phyloP scores from a whole-genome alignment of 1,140 invertebrate genomes.

The Drosophila azteca region DNA sequence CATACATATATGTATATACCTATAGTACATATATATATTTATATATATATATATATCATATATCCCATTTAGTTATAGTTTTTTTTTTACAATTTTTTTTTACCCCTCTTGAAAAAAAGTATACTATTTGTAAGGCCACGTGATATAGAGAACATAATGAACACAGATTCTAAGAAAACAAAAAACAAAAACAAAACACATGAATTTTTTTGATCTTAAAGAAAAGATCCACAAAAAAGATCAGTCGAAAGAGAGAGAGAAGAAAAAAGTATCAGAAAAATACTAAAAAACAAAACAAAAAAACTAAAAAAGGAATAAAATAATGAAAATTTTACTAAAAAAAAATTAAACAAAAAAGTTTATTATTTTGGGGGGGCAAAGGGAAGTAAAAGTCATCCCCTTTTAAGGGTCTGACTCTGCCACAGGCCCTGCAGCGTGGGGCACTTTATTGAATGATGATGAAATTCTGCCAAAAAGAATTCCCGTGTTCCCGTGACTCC shows the following conservation, averaged over 20 bases:
- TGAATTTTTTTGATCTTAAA: constrained; percentile 60
- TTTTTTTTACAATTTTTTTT: constrained; percentile 47
- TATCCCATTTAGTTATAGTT: constrained; percentile 60
- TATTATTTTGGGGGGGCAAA: neutral
- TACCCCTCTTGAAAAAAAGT: constrained; percentile 42
- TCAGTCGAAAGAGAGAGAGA: constrained; percentile 42
- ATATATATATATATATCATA: constrained; percentile 42
- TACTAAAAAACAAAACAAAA: constrained; percentile 45
- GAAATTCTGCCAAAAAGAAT: too few species aligned
- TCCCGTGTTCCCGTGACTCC: too few species aligned
- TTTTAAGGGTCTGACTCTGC: too few species aligned
- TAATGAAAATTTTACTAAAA: constrained; percentile 71
- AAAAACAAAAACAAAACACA: constrained; percentile 47
- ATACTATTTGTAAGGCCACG: constrained; percentile 71
- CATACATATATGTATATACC: constrained; percentile 38
- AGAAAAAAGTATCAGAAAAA: constrained; percentile 34
- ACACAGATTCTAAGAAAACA: constrained; percentile 63
- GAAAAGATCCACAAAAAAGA: constrained; percentile 26
- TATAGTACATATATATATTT: constrained; percentile 44
- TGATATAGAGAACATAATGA: constrained; percentile 80
- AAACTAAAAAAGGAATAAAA: constrained; percentile 77
- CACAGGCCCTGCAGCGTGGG: too few species aligned
- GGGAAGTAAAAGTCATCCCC: too few species aligned
- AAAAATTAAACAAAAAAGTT: constrained; percentile 57
- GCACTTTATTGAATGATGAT: too few species aligned